Conservation (phyloP, 2,888 invertebrate species). For the Bibio marci region DNA sequence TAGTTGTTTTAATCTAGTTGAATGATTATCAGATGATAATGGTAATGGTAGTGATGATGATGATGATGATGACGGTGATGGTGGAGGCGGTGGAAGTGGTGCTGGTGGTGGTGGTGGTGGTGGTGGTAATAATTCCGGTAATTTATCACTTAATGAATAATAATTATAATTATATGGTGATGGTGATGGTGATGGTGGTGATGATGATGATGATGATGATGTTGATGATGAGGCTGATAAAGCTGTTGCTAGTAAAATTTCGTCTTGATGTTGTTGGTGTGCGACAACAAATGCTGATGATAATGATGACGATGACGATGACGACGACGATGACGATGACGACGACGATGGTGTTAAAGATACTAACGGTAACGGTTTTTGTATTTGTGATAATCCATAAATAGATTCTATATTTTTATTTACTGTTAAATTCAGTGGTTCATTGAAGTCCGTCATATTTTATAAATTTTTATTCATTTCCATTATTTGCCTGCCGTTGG, state of each 20-base stretch:
- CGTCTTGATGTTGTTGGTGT: not conserved
- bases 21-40: too few relatives aligned
- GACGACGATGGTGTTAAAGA: not conserved
- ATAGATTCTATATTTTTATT: conserved; percentile 21
- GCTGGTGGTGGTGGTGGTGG: not conserved
- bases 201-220: not conserved
- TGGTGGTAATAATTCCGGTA: too few relatives aligned
- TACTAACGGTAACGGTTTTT: not conserved
- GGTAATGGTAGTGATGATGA: not conserved
- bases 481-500: too few relatives aligned
- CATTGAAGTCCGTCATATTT: too few relatives aligned
- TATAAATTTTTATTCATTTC: too few relatives aligned
- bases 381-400: not conserved
- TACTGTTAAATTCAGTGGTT: conserved; percentile 32
- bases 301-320: not conserved
- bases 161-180: too few relatives aligned
- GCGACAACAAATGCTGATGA: not conserved
- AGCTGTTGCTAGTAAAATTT: not conserved
- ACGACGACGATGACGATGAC: not conserved
- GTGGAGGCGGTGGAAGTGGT: not conserved
- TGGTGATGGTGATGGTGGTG: conserved; percentile 1
- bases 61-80: not conserved
- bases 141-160: too few relatives aligned
- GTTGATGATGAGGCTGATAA: too few relatives aligned
- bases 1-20: too few relatives aligned